Evolutionary conservation across 2,113 vertebrate species (phyloP).

Genomic region (Brachyhypopomus occidentalis): DNA sequence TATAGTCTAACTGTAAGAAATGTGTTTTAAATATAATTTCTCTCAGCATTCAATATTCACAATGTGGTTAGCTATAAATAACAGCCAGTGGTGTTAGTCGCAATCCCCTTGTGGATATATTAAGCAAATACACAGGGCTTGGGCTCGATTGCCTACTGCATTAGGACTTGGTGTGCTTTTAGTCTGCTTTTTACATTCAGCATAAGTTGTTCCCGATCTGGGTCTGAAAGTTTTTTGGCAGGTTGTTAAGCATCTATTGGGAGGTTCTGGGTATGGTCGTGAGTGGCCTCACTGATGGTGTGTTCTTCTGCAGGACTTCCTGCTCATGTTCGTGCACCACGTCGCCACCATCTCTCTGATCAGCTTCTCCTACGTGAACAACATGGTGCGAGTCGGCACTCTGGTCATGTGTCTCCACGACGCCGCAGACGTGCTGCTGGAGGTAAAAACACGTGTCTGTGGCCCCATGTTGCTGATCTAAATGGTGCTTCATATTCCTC

Average conservation of each 20-base stretch:
- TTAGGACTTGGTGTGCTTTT: background rate
- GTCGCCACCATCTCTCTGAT: constrained; percentile 84
- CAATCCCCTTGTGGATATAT: background rate
- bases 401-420: constrained; percentile 93
- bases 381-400: constrained; percentile 91
- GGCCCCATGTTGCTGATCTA: too few relatives aligned
- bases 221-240: background rate
- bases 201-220: background rate
- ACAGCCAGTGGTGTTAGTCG: background rate
- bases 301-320: constrained; percentile 84
- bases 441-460: constrained; percentile 78
- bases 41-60: background rate
- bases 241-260: background rate
- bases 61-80: background rate
- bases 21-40: background rate
- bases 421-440: constrained; percentile 84
- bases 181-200: background rate
- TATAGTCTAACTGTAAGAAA: background rate
- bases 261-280: background rate
- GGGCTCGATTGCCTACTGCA: too few relatives aligned
- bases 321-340: constrained; percentile 94
- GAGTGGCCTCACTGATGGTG: background rate
- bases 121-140: background rate
- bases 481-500: too few relatives aligned
- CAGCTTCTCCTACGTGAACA: constrained; percentile 92